phyloP scores from a whole-genome alignment of 2,888 invertebrate genomes.

The Nemurella pictetii region DNA sequence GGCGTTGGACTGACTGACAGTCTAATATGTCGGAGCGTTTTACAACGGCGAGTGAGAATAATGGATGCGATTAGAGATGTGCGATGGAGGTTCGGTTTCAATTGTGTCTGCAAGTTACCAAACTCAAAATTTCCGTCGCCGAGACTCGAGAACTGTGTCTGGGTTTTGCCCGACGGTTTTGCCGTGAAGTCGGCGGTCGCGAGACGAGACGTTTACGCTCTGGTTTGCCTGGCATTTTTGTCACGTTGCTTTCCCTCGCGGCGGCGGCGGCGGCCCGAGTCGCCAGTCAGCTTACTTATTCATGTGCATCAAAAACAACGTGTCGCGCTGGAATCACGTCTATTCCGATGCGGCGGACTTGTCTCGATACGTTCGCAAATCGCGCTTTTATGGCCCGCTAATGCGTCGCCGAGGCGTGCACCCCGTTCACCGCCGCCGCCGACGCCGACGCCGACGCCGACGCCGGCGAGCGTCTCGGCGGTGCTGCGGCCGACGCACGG shows the following conservation, averaged over 20 bases:
- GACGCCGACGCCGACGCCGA: neutral
- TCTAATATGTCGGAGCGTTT: neutral
- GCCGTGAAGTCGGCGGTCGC: neutral
- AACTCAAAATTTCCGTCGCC: neutral
- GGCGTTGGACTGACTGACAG: neutral
- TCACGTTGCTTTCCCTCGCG: neutral
- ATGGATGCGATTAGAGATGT: too few relatives aligned
- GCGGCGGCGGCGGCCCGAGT: neutral
- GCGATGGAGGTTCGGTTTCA: neutral
- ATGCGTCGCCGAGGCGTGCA: conserved; percentile 8
- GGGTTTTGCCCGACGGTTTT: neutral
- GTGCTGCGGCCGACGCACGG: neutral
- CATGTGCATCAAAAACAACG: neutral
- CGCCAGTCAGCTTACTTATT: neutral
- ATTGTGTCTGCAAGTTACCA: neutral
- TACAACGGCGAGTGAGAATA: too few relatives aligned
- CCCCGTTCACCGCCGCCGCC: neutral
- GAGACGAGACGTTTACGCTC: neutral
- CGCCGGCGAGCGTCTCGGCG: neutral
- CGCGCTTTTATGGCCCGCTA: neutral
- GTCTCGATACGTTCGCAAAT: neutral
- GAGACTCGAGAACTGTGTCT: too few relatives aligned
- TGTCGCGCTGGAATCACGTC: neutral
- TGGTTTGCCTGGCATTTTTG: neutral
- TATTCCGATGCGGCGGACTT: neutral